Percentiles rank a stretch among this genome's conserved stretches.
Evolutionary conservation across 2,888 invertebrate genomes (phyloP).

Genomic region (Empis stercorea): DNA sequence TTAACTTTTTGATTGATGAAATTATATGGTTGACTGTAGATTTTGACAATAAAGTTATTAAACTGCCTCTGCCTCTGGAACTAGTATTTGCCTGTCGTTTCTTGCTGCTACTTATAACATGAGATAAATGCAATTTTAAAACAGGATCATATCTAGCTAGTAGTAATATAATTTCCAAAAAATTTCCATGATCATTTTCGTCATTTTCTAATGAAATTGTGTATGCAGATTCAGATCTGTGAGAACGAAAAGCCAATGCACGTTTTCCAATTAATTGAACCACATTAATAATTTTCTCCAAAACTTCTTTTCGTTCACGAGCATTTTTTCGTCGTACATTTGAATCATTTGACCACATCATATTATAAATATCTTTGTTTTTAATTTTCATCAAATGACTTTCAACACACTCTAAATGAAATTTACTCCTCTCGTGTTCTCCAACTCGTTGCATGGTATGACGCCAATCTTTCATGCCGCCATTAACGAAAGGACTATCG

Average conservation of each 20-base stretch:
- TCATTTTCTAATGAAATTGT: not conserved
- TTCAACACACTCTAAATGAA: no score
- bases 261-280: no score
- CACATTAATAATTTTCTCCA: no score
- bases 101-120: not conserved
- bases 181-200: not conserved
- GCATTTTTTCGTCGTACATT: no score
- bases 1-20: not conserved
- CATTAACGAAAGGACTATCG: no score
- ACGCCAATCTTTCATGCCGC: no score
- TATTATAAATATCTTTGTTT: no score
- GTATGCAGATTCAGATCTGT: constrained; percentile 1
- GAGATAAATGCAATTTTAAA: constrained; percentile 1
- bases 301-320: no score
- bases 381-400: no score
- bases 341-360: no score
- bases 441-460: no score
- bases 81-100: not conserved
- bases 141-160: not conserved
- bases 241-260: constrained; percentile 1
- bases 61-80: not conserved
- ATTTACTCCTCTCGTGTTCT: no score
- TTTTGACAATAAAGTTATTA: not conserved
- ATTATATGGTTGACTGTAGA: not conserved
- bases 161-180: not conserved